Evolutionary conservation across 2,888 invertebrate species (phyloP).

Genomic region (Lymantria monacha): DNA sequence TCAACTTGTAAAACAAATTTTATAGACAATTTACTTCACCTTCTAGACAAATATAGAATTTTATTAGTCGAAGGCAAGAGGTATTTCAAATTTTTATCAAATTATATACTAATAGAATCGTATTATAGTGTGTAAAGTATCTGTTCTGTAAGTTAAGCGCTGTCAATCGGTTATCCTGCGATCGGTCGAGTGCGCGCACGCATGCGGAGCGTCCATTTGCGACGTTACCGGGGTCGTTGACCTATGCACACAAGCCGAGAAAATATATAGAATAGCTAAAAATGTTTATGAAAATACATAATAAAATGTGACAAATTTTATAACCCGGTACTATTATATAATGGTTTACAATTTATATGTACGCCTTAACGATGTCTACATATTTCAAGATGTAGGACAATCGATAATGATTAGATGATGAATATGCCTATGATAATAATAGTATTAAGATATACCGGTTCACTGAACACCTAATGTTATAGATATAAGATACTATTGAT

Average conservation of each 20-base stretch:
- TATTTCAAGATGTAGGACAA: not conserved
- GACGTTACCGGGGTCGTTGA: slow-evolving; percentile 59
- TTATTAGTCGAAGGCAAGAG: no score
- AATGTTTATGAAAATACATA: slow-evolving; percentile 33
- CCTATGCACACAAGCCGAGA: slow-evolving; percentile 41
- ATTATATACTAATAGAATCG: slow-evolving; percentile 16
- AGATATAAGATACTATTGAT: no score
- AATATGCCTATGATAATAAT: no score
- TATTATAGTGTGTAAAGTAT: slow-evolving; percentile 34
- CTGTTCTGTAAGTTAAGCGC: slow-evolving; percentile 42
- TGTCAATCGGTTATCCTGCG: slow-evolving; percentile 63
- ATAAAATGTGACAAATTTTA: slow-evolving; percentile 6
- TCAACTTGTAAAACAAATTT: no score
- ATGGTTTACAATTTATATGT: not conserved
- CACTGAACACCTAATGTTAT: no score
- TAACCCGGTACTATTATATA: not conserved
- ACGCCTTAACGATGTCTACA: slow-evolving; percentile 1
- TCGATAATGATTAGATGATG: not conserved
- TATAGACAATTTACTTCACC: no score
- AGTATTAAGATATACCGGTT: no score
- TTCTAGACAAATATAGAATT: no score
- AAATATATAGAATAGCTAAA: slow-evolving; percentile 43
- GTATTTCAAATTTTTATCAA: no score
- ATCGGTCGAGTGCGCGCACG: slow-evolving; percentile 61
- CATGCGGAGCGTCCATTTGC: slow-evolving; percentile 50